phyloP scores from a whole-genome alignment of 2,113 vertebrate genomes.

The Argyrosomus japonicus region DNA sequence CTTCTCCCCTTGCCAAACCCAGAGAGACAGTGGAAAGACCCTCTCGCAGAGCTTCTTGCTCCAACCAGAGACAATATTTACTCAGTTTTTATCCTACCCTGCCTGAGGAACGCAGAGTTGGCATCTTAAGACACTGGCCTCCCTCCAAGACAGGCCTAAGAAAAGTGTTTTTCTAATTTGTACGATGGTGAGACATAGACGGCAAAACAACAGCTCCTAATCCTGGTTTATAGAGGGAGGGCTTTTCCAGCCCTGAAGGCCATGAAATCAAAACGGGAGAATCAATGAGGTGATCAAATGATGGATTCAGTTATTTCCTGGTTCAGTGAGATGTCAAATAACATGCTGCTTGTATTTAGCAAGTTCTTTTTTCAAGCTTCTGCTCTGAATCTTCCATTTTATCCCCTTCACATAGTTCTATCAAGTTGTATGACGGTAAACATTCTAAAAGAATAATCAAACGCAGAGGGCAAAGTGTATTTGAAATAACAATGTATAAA shows the following conservation, averaged over 20 bases:
- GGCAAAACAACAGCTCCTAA: constrained; percentile 58
- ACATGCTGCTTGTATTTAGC: constrained; percentile 35
- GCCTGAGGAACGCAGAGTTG: constrained; percentile 49
- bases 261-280: constrained; percentile 59
- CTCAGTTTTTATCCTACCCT: constrained; percentile 60
- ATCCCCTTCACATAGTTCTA: not conserved
- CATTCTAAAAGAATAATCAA: too few species aligned
- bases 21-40: constrained; percentile 39
- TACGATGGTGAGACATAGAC: constrained; percentile 37
- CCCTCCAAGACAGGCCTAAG: constrained; percentile 56
- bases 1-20: constrained; percentile 21
- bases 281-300: constrained; percentile 73
- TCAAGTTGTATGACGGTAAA: not conserved
- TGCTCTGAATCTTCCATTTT: not conserved
- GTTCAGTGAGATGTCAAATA: constrained; percentile 75
- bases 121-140: constrained; percentile 61
- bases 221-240: constrained; percentile 33
- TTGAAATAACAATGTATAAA: not conserved
- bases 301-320: constrained; percentile 69
- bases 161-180: constrained; percentile 68
- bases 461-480: not conserved
- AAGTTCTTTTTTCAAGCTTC: constrained; percentile 12
- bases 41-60: constrained; percentile 9
- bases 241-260: constrained; percentile 52
- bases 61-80: constrained; percentile 64